Base-by-base conservation (phyloP, 2,797 vertebrate genomes). In the Halcyon chelicuti region DNA sequence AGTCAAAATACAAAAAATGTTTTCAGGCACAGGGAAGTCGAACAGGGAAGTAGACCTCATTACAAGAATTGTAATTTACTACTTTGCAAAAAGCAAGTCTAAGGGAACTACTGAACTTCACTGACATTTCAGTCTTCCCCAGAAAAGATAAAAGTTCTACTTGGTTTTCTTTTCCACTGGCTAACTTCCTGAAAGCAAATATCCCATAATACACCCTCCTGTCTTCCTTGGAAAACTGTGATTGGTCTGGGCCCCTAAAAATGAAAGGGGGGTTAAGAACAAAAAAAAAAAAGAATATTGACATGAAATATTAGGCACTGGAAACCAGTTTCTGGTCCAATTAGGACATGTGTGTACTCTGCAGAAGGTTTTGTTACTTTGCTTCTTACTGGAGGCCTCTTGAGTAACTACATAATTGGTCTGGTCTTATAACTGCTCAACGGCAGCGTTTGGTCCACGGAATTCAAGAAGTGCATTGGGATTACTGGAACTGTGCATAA, bases 301-400 rank as follows among this genome's bases (percentile, higher is more conserved):
- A 31, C 3, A 4, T 12, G 28, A 61, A 70, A 20, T 20, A 3
- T 12, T 28, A 55, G 39, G 33, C 14, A 2, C 1, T 66, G 58
- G 33, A 46, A 73, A 29, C 5, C 9, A 15, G 58, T 65, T 82
- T 37, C 9, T 44, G 12, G 28, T 42, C 20, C 20, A 29, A 4
- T 3, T 67, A 49, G 35, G 78, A 39, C 3, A 1, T 0, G 6
- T n/a, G 19, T 12, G 2, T n/a, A 5, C 3, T 6, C 17, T 17
- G 42, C 31, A 78, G 18, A 9, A 51, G 23, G 4, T 33, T 78
- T 72, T 54, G 25, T 33, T 61, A 13, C 15, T 79, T 72, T 14
- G 12, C 18, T 35, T n/a, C 19, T 17, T 46, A 5, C 4, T 42
- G 0, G 2, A 51, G 28, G 8, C 31, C 25, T 14, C 44, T 23